Base-by-base conservation (phyloP, 1,140 invertebrate genomes). In the Frieseomelitta varia region DNA sequence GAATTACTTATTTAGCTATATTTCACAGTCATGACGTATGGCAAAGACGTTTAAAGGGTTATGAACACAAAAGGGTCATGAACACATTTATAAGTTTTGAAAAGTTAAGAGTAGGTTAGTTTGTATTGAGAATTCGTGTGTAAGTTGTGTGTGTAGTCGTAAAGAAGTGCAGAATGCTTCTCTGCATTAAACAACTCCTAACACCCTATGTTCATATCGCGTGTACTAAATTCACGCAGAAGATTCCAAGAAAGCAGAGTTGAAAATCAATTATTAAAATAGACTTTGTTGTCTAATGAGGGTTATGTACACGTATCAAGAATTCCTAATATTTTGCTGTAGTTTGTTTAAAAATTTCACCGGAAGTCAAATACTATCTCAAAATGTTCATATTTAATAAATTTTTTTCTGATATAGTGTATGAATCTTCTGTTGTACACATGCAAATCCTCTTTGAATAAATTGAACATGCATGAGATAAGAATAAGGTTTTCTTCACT, bases 61-160 rank as follows among this genome's bases (percentile, higher is more conserved):
- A 47, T 10, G 39, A 47, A 85, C 76, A 75, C 67, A 84, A 63
- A 73, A 3, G 58, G 67, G 71, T 68, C 69, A 71, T 39, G 75
- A 67, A 58, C 79, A 91, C 88, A 92, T 93, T 92, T 92, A 91
- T 93, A 92, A 93, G 88, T 93, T 92, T 91, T 90, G 82, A 91
- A 61, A 61, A 92, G 81, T 93, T 93, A 92, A 92, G 87, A 87
- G 87, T 93, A 93, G 91, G 85, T 89, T 94, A 94, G 93, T 93
- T 93, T 93, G 88, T 93, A 94, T 90, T 85, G 88, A 91, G 90
- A 93, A 91, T 93, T 92, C 90, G 93, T 94, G 94, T 94, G 94
- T 94, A 94, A 93, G 93, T 94, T 94, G 93, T 94, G 93, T 95
- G 93, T 94, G 93, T 94, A 94, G 93, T 93, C 93, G 90, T 94